phyloP scores from a whole-genome alignment of 2,113 vertebrate genomes.

The Gopherus evgoodei region DNA sequence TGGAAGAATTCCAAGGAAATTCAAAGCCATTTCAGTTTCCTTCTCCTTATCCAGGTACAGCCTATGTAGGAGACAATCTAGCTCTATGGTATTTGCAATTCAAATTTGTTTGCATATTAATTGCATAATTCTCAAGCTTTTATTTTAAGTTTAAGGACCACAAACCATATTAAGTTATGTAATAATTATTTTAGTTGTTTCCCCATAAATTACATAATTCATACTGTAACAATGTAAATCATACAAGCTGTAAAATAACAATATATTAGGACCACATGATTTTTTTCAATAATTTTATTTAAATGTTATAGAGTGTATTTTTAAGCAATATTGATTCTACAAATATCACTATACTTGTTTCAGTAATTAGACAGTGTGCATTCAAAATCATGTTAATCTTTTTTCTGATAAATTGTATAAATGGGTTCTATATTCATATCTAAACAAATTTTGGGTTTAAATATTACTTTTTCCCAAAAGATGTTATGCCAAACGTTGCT shows the following conservation, averaged over 20 bases:
- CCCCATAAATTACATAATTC: not conserved
- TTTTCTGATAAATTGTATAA: not conserved
- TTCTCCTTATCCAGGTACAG: not conserved
- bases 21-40: not conserved
- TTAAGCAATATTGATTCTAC: not conserved
- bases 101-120: not conserved
- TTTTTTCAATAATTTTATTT: not conserved
- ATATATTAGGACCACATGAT: not conserved
- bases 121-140: not conserved
- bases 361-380: not conserved
- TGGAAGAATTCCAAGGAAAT: not conserved
- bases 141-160: not conserved
- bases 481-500: not conserved
- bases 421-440: not conserved
- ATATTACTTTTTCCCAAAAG: accelerated
- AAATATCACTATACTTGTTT: not conserved
- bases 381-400: not conserved
- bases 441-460: not conserved
- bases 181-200: not conserved
- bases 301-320: not conserved
- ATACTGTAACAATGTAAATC: not conserved
- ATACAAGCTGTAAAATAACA: not conserved
- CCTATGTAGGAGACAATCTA: not conserved
- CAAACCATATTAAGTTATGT: not conserved
- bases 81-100: not conserved